phyloP scores from a whole-genome alignment of 2,797 vertebrate species.

The Coccyzus lansbergi region DNA sequence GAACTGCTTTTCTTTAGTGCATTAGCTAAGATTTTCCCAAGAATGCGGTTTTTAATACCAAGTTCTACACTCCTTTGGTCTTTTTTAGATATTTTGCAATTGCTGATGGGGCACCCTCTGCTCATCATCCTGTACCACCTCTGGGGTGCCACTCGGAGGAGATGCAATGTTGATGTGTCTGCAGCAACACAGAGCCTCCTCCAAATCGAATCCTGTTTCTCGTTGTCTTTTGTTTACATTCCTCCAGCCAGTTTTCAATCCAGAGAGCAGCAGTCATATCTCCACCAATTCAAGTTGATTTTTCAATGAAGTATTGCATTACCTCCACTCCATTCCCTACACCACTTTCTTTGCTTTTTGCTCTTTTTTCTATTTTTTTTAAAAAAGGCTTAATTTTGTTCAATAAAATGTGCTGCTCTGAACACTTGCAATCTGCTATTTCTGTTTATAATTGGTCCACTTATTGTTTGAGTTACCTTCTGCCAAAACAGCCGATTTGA shows the following conservation, averaged over 20 bases:
- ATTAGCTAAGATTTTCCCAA: background rate
- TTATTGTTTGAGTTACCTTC: background rate
- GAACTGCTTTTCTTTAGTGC: background rate
- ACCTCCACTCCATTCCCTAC: background rate
- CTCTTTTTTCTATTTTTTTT: background rate
- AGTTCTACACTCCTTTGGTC: background rate
- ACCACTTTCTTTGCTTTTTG: background rate
- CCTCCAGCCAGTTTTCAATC: background rate
- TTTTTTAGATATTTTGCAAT: background rate
- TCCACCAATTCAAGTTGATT: background rate
- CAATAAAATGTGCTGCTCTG: background rate
- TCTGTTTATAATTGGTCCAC: background rate
- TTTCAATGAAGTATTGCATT: conserved; percentile 26
- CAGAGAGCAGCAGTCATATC: background rate
- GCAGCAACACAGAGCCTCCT: background rate
- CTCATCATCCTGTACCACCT: fast-evolving
- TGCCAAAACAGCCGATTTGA: background rate
- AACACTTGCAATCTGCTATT: background rate
- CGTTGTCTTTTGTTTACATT: conserved; percentile 32
- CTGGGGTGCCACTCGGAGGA: fast-evolving
- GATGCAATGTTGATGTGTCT: fast-evolving
- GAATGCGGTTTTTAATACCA: fast-evolving
- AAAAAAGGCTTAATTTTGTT: background rate
- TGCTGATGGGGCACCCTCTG: background rate
- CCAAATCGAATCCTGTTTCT: background rate